Evolutionary conservation across 2,888 invertebrate species (phyloP).

Genomic region (Ecdyonurus torrentis): DNA sequence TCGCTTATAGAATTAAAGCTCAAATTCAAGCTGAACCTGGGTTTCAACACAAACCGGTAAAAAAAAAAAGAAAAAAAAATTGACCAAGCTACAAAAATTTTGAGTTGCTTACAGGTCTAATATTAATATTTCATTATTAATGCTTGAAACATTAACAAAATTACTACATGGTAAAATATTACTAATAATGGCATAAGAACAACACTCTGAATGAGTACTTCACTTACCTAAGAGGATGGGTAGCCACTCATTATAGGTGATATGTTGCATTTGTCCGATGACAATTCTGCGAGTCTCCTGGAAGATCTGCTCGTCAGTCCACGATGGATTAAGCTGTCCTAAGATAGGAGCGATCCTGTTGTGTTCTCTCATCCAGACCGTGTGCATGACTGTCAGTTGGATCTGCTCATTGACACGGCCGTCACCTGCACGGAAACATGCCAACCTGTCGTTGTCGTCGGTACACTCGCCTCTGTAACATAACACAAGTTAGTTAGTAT

Average conservation of each 20-base stretch:
- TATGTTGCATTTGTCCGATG: conserved; percentile 30
- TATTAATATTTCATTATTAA: too few species aligned
- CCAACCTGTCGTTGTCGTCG: conserved; percentile 37
- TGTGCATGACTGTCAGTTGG: conserved; percentile 30
- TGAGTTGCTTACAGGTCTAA: too few species aligned
- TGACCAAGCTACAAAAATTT: too few species aligned
- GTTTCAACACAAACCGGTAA: too few species aligned
- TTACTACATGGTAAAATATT: too few species aligned
- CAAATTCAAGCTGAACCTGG: too few species aligned
- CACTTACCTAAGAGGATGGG: conserved; percentile 26
- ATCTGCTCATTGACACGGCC: conserved; percentile 28
- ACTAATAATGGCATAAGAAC: too few species aligned
- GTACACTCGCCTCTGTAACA: conserved; percentile 38
- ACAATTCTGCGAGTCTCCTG: conserved; percentile 32
- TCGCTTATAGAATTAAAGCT: too few species aligned
- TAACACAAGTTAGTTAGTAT: too few species aligned
- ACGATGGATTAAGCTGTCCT: conserved; percentile 25
- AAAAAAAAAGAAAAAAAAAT: too few species aligned
- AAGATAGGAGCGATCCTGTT: conserved; percentile 29
- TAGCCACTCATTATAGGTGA: conserved; percentile 31
- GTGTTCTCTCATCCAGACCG: conserved; percentile 32
- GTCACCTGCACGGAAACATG: conserved; percentile 50
- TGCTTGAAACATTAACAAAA: too few species aligned
- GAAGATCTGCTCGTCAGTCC: conserved; percentile 31
- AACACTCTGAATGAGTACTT: background rate